phyloP scores from a whole-genome alignment of 2,113 vertebrate genomes.

The Anser brachyrhynchus region DNA sequence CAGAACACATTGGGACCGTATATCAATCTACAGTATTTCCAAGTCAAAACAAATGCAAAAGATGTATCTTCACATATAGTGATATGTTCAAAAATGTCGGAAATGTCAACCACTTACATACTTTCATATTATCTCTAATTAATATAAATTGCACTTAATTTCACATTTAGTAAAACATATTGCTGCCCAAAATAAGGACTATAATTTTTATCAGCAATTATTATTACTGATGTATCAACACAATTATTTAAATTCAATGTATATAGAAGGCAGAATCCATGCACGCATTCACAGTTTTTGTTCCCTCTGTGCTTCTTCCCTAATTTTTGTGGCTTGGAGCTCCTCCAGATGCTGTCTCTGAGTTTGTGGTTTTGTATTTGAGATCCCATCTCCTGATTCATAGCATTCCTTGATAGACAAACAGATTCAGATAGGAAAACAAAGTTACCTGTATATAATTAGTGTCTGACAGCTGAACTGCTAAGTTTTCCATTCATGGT shows the following conservation, averaged over 20 bases:
- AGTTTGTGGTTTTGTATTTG: constrained; percentile 85
- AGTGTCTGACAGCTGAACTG: constrained; percentile 76
- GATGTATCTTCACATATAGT: constrained; percentile 50
- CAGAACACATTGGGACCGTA: not conserved
- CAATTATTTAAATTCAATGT: constrained; percentile 76
- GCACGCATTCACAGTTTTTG: constrained; percentile 63
- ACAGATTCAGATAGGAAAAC: constrained; percentile 88
- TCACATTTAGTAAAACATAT: constrained; percentile 75
- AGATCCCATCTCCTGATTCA: constrained; percentile 84
- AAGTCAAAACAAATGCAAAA: constrained; percentile 60
- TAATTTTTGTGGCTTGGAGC: constrained; percentile 91
- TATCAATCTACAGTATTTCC: constrained; percentile 16
- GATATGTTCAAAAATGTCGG: constrained; percentile 62
- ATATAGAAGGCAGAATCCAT: constrained; percentile 65
- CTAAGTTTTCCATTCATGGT: not conserved
- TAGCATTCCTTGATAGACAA: constrained; percentile 86
- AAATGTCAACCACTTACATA: constrained; percentile 69
- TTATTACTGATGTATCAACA: constrained; percentile 74
- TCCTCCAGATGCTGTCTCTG: constrained; percentile 80
- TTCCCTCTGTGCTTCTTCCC: constrained; percentile 73
- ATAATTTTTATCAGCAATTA: constrained; percentile 75
- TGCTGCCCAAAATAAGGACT: constrained; percentile 73
- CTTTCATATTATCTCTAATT: constrained; percentile 71
- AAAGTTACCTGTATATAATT: constrained; percentile 82
- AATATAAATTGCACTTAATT: constrained; percentile 71